These are phyloP conservation scores for Meloidogyne chitwoodi DNA, from an alignment of 1,140 invertebrate species.

Conservation along the genomic window DNA sequence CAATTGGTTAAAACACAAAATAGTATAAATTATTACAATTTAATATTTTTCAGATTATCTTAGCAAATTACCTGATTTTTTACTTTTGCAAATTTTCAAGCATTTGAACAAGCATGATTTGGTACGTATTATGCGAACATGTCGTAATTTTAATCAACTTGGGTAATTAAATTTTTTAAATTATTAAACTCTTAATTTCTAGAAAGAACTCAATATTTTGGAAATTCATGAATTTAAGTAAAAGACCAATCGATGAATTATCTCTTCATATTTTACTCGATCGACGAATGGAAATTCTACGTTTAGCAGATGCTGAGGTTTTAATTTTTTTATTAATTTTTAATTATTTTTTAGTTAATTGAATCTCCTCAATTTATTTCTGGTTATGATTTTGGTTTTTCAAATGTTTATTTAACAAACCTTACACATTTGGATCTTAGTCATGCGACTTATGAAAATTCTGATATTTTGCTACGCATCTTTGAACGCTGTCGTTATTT, in stretches of 20 bases:
- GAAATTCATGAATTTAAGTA: constrained; percentile 16
- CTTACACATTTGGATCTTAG: constrained; percentile 21
- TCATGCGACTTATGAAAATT: constrained; percentile 2
- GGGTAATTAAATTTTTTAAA: neutral
- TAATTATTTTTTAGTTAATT: neutral
- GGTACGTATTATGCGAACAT: constrained; percentile 10
- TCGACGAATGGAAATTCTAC: constrained; percentile 5
- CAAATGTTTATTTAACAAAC: neutral
- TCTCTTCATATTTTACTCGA: constrained; percentile 8
- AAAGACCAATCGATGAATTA: constrained; percentile 1
- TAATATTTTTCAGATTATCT: neutral
- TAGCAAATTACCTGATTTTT: constrained; percentile 3
- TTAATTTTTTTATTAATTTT: neutral
- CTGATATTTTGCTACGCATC: neutral
- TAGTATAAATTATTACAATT: neutral
- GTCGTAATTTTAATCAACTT: constrained; percentile 9
- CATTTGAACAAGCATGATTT: constrained; percentile 17
- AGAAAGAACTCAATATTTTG: constrained; percentile 5
- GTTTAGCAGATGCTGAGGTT: constrained; percentile 13
- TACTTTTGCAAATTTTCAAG: constrained; percentile 15
- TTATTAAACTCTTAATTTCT: neutral
- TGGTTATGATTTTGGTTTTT: neutral
- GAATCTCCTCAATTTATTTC: constrained; percentile 4
- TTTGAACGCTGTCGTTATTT: constrained; percentile 2
- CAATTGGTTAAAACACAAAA: neutral